phyloP scores from a whole-genome alignment of 1,140 invertebrate species.

The Nautilus pompilius region DNA sequence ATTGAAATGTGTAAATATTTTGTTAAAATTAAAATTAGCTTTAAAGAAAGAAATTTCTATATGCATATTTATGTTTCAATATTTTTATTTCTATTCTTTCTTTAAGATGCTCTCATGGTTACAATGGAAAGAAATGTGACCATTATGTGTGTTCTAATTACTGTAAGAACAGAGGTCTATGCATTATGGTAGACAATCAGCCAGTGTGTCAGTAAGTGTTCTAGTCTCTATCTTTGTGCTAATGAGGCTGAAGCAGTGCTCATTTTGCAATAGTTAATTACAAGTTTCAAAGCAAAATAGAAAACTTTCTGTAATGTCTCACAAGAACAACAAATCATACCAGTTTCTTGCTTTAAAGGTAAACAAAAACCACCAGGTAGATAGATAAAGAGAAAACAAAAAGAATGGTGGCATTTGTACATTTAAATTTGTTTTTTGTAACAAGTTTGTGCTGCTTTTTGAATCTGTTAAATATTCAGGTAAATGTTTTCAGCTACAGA shows the following conservation, averaged over 20 bases:
- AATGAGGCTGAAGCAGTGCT: not conserved
- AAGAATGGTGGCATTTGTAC: too few relatives aligned
- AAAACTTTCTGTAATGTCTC: too few relatives aligned
- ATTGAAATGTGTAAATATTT: not conserved
- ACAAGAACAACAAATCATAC: too few relatives aligned
- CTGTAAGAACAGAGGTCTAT: constrained; percentile 33
- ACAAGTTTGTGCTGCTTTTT: too few relatives aligned
- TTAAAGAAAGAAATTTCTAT: not conserved
- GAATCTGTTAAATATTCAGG: too few relatives aligned
- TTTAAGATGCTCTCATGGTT: constrained; percentile 24
- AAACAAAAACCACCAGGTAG: too few relatives aligned
- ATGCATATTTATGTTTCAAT: not conserved
- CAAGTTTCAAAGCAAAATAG: too few relatives aligned
- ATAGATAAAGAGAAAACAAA: too few relatives aligned
- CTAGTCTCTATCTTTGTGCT: not conserved
- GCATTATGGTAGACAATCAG: constrained; percentile 32
- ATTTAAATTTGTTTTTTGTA: too few relatives aligned
- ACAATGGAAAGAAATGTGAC: constrained; percentile 41
- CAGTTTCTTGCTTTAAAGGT: too few relatives aligned
- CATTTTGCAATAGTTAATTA: not conserved
- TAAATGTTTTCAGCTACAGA: too few relatives aligned
- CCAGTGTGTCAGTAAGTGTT: constrained; percentile 52
- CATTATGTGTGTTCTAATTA: constrained; percentile 23
- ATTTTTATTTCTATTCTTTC: constrained; percentile 12
- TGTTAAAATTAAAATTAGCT: not conserved